These are phyloP conservation scores for Rhopalosiphum maidis DNA, from an alignment of 1,140 invertebrate species.

Conservation along the genomic window DNA sequence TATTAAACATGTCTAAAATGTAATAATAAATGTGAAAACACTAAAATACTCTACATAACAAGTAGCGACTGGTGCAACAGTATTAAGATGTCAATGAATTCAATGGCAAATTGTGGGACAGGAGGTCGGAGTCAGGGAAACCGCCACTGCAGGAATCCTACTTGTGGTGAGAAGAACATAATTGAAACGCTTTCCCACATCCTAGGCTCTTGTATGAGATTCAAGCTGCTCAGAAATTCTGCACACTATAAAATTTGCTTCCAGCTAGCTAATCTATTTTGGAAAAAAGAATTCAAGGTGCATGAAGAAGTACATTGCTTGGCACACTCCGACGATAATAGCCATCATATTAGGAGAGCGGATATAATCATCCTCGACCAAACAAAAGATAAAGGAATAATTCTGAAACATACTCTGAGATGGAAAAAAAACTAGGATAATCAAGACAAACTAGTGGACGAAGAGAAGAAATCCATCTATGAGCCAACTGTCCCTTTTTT, in stretches of 20 bases:
- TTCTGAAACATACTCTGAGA: neutral
- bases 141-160: neutral
- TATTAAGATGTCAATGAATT: neutral
- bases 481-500: too few relatives aligned
- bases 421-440: too few relatives aligned
- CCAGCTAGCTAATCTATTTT: too few relatives aligned
- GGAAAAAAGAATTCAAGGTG: too few relatives aligned
- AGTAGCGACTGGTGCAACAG: too few relatives aligned
- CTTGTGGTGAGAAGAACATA: slow-evolving; percentile 15
- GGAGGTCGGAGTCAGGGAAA: slow-evolving; percentile 9
- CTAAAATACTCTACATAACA: neutral
- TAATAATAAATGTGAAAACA: neutral
- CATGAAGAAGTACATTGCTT: too few relatives aligned
- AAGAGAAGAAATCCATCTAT: too few relatives aligned
- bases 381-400: neutral
- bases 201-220: too few relatives aligned
- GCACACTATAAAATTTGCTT: neutral
- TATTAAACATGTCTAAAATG: neutral
- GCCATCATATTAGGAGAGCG: too few relatives aligned
- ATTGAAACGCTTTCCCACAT: neutral
- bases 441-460: too few relatives aligned
- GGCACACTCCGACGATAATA: too few relatives aligned
- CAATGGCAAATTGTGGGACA: neutral
- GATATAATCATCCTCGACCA: neutral
- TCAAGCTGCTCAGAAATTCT: too few relatives aligned